Percentiles rank a stretch among this genome's conserved stretches.
phyloP scores from a whole-genome alignment of 2,113 vertebrate species.

The Tamias sibiricus region DNA sequence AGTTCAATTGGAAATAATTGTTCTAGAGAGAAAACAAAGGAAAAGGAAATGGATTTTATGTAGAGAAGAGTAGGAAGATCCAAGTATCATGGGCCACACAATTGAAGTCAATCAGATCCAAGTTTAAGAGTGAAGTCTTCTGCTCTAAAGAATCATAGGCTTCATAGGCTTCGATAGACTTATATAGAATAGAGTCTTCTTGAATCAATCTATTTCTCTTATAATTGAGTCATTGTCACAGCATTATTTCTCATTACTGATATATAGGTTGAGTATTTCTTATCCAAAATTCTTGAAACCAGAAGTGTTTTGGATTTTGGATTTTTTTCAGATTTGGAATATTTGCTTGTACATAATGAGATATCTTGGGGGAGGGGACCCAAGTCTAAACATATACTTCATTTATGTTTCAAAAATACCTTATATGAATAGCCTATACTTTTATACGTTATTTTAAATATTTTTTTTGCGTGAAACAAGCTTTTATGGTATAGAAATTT shows the following conservation, averaged over 20 bases:
- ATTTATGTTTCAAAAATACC: not conserved
- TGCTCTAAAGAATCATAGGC: not conserved
- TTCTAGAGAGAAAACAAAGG: not conserved
- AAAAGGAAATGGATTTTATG: not conserved
- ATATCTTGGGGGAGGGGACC: not conserved
- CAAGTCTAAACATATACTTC: not conserved
- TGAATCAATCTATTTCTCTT: constrained; percentile 11
- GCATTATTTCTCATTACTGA: not conserved
- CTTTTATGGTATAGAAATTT: not conserved
- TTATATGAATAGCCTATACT: not conserved
- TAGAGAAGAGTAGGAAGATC: not conserved
- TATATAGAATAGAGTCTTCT: not conserved
- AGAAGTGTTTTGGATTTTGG: not conserved
- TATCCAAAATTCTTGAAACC: not conserved
- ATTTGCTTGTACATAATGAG: not conserved
- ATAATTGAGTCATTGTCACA: not conserved
- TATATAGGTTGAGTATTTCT: not conserved
- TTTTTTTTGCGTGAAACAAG: not conserved
- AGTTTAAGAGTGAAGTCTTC: not conserved
- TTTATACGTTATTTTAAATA: not conserved
- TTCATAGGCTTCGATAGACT: not conserved
- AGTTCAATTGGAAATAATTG: not conserved
- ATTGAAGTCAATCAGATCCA: not conserved
- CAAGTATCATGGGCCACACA: not conserved
- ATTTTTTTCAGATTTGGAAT: not conserved